phyloP scores from a whole-genome alignment of 1,140 invertebrate species.

The Chionoecetes opilio region DNA sequence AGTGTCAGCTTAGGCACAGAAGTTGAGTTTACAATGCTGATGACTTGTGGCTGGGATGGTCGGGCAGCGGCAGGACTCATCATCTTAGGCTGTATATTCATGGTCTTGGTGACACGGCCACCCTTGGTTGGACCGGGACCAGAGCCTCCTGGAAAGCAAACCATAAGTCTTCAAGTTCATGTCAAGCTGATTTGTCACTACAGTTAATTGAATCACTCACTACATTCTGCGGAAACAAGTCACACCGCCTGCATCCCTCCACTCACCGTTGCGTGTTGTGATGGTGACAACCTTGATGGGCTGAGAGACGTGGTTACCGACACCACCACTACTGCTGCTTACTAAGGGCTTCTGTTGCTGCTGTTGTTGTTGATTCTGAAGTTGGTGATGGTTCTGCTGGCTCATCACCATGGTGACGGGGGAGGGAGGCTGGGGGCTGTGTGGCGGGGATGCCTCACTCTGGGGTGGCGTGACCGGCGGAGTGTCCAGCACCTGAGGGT shows the following conservation, averaged over 20 bases:
- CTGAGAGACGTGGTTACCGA: constrained; percentile 53
- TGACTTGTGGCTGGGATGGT: constrained; percentile 60
- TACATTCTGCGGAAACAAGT: no score
- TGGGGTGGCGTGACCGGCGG: constrained; percentile 77
- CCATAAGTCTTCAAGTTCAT: no score
- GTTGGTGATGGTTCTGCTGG: not conserved
- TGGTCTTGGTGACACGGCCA: constrained; percentile 73
- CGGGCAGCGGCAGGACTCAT: constrained; percentile 36
- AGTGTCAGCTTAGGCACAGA: constrained; percentile 63
- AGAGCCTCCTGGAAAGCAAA: not conserved
- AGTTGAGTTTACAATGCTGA: constrained; percentile 68
- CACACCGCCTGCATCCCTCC: not conserved
- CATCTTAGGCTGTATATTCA: constrained; percentile 75
- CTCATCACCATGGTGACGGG: constrained; percentile 39
- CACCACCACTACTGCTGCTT: constrained; percentile 1
- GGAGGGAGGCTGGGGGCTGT: constrained; percentile 68
- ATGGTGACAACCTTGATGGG: constrained; percentile 76
- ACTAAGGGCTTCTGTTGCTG: constrained; percentile 12
- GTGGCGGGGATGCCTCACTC: constrained; percentile 65
- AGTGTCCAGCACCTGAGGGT: constrained; percentile 63
- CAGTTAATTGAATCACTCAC: not conserved
- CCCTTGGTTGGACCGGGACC: constrained; percentile 40
- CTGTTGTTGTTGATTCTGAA: constrained; percentile 42
- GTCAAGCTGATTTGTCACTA: not conserved
- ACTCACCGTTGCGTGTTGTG: constrained; percentile 72